Evolutionary conservation across 2,113 vertebrate species (phyloP).

Genomic region (Triplophysa tibetana): DNA sequence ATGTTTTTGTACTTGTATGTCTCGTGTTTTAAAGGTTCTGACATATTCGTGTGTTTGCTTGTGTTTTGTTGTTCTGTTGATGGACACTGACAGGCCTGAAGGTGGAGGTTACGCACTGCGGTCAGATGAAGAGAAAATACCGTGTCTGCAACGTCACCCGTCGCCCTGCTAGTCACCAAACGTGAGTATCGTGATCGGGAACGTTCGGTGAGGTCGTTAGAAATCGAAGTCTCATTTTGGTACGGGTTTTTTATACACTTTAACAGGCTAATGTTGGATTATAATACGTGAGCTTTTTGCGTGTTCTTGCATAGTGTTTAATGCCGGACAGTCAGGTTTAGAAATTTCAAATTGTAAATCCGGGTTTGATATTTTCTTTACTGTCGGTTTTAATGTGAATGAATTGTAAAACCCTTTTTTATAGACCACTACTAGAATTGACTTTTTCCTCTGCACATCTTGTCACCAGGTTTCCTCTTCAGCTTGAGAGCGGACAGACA

Average conservation of each 20-base stretch:
- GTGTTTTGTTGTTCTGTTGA: neutral
- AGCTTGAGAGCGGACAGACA: conserved; percentile 97
- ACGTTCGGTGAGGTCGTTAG: neutral
- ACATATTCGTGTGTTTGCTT: neutral
- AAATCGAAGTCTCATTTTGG: neutral
- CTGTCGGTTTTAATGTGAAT: no score
- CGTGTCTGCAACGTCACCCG: conserved; percentile 97
- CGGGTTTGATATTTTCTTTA: no score
- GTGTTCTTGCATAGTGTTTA: no score
- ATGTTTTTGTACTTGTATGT: neutral
- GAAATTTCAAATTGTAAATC: no score
- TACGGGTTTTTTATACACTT: neutral
- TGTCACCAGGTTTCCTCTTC: conserved; percentile 88
- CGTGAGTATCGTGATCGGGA: conserved; percentile 71
- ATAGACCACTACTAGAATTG: neutral
- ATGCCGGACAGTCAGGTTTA: no score
- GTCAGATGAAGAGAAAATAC: conserved; percentile 98
- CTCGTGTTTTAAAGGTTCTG: neutral
- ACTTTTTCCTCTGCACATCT: neutral
- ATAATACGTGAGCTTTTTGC: no score
- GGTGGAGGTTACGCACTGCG: conserved; percentile 99
- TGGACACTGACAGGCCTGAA: conserved; percentile 83
- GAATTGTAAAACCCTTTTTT: no score
- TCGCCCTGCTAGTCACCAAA: conserved; percentile 96
- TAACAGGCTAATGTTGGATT: no score